These are phyloP conservation scores for Etia nguti DNA, from an alignment of 2,113 vertebrate genomes.

Conservation along the genomic window DNA sequence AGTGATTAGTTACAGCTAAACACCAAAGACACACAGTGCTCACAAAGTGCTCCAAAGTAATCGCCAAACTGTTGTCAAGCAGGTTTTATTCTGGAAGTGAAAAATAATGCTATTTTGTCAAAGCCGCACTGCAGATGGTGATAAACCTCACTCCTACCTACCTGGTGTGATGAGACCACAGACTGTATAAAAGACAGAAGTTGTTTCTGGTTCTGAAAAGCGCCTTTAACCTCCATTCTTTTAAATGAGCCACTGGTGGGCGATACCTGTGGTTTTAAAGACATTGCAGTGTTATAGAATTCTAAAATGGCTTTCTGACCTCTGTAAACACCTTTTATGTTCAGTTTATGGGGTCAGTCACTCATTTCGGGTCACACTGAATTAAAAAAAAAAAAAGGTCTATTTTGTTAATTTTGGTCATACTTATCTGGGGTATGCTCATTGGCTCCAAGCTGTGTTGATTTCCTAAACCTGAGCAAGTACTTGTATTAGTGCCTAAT, in stretches of 20 bases:
- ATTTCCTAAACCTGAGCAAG: neutral
- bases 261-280: neutral
- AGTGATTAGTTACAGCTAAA: neutral
- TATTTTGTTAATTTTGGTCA: neutral
- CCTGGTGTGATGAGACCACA: neutral
- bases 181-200: neutral
- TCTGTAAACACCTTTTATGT: neutral
- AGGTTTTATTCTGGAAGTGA: neutral
- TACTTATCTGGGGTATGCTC: neutral
- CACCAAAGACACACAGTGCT: neutral
- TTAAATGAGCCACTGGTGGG: neutral
- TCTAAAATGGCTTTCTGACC: neutral
- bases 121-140: neutral
- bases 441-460: neutral
- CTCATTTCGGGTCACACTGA: neutral
- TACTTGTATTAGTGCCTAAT: neutral
- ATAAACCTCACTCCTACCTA: neutral
- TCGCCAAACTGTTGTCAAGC: neutral
- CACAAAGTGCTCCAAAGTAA: neutral
- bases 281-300: neutral
- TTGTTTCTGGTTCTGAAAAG: neutral
- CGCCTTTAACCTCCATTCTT: neutral
- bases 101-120: neutral
- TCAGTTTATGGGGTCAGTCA: neutral
- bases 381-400: neutral